phyloP scores from a whole-genome alignment of 2,888 invertebrate species.

The Brassicogethes aeneus region DNA sequence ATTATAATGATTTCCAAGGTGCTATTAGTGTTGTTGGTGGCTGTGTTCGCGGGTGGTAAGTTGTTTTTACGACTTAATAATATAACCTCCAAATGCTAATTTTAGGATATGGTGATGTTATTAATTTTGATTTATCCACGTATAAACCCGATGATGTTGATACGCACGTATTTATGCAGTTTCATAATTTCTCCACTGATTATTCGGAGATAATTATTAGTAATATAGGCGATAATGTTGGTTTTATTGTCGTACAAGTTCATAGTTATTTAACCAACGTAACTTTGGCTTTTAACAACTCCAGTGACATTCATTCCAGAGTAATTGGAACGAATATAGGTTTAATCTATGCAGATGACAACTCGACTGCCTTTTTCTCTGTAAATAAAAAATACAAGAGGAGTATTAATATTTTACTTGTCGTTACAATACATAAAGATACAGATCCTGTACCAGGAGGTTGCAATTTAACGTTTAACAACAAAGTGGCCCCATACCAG shows the following conservation, averaged over 20 bases:
- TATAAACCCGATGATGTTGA: constrained; percentile 20
- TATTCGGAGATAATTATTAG: constrained; percentile 32
- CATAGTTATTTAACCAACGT: constrained; percentile 52
- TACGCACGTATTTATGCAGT: constrained; percentile 26
- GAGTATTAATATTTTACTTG: constrained; percentile 14
- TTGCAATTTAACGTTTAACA: constrained; percentile 61
- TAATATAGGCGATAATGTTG: constrained; percentile 40
- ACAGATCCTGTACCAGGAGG: constrained; percentile 72
- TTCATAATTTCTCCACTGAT: constrained; percentile 21
- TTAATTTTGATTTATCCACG: constrained; percentile 24
- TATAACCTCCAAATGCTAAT: constrained; percentile 10
- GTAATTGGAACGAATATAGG: constrained; percentile 56
- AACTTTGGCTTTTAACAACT: constrained; percentile 42
- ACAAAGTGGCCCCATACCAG: constrained; percentile 53
- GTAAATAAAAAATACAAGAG: constrained; percentile 10
- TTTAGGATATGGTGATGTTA: constrained; percentile 9
- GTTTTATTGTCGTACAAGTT: constrained; percentile 55
- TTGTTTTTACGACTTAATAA: too few species aligned
- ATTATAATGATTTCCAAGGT: too few species aligned
- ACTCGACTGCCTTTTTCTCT: constrained; percentile 9
- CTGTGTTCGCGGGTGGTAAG: too few species aligned
- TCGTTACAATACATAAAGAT: constrained; percentile 18
- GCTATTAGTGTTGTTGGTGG: too few species aligned
- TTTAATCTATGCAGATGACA: constrained; percentile 32
- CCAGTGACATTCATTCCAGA: constrained; percentile 32